Evolutionary conservation across 2,797 vertebrate species (phyloP).

Genomic region (Atherinosoma microstoma): DNA sequence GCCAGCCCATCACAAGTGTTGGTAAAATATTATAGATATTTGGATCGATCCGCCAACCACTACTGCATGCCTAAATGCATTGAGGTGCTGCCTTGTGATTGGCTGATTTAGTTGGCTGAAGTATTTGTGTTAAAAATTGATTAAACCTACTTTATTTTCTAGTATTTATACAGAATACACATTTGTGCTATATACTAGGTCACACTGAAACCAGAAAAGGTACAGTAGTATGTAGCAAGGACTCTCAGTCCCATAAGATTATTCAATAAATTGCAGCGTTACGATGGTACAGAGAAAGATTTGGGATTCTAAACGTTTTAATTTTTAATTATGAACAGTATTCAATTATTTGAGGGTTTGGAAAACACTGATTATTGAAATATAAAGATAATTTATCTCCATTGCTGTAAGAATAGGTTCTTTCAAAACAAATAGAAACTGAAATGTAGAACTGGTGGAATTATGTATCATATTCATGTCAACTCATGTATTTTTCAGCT

Average conservation of each 20-base stretch:
- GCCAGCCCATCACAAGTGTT: too few relatives aligned
- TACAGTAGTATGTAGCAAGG: background rate
- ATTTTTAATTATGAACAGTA: background rate
- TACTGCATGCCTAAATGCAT: too few relatives aligned
- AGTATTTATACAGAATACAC: too few relatives aligned
- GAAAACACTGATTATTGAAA: background rate
- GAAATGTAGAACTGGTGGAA: slow-evolving; percentile 8
- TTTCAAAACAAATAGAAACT: slow-evolving; percentile 4
- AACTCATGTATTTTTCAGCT: background rate
- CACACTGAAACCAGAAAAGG: background rate
- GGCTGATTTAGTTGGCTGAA: background rate
- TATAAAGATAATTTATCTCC: background rate
- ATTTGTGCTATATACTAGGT: background rate
- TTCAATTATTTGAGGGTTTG: background rate
- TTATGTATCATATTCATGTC: background rate
- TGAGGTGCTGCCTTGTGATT: background rate
- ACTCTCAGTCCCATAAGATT: background rate
- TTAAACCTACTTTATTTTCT: too few relatives aligned
- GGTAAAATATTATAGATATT: too few relatives aligned
- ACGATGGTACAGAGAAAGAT: background rate
- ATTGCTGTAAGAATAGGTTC: background rate
- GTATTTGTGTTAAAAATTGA: too few relatives aligned
- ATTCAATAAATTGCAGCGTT: background rate
- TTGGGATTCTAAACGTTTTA: background rate
- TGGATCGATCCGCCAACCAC: too few relatives aligned